Evolutionary conservation across 2,797 vertebrate genomes (phyloP).

Genomic region (Lophotriccus pileatus): DNA sequence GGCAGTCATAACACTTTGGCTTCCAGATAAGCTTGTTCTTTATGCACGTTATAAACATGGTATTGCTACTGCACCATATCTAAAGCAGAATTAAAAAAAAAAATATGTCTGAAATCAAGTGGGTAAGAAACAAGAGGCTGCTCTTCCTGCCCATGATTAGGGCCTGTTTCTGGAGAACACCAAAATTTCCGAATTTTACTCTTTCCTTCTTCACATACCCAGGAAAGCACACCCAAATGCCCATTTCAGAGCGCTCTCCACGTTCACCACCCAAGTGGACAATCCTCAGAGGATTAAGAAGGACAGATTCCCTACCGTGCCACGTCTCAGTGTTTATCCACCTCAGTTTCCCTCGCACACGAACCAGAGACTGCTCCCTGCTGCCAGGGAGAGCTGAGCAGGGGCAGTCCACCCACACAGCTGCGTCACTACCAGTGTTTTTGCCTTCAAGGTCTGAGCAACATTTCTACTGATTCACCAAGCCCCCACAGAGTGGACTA

Average conservation of each 20-base stretch:
- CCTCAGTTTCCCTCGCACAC: rapidly evolving
- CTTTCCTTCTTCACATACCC: background rate
- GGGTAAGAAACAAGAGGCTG: background rate
- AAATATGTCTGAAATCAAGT: background rate
- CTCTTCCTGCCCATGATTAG: background rate
- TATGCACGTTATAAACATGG: background rate
- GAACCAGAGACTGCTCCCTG: background rate
- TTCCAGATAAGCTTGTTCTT: background rate
- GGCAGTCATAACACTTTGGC: background rate
- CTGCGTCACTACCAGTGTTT: background rate
- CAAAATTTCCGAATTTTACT: rapidly evolving
- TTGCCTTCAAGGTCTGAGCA: background rate
- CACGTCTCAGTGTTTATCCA: rapidly evolving
- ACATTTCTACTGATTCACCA: background rate
- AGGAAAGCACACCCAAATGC: rapidly evolving
- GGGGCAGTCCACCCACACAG: rapidly evolving
- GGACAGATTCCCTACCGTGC: background rate
- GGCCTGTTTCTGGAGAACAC: background rate
- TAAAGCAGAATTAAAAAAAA: background rate
- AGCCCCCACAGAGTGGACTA: background rate
- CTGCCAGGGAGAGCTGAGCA: background rate
- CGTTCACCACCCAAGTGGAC: background rate
- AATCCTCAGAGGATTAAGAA: background rate
- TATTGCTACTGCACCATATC: background rate
- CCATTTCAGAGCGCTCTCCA: background rate